Conservation (phyloP, 2,888 invertebrate species). For the Heliconius cydno region DNA sequence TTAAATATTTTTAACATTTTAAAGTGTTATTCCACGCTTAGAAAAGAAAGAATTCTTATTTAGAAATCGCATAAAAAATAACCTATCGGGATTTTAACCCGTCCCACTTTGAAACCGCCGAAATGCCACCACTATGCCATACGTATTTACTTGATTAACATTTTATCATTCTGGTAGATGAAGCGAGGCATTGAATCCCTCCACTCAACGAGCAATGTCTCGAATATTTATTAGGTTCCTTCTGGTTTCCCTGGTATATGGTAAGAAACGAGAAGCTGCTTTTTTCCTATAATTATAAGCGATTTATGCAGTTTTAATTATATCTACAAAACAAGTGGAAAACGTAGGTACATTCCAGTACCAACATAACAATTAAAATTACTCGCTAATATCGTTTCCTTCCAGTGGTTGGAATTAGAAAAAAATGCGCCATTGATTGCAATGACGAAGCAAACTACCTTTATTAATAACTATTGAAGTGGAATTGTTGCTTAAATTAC, state of each 20-base stretch:
- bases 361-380: conserved; percentile 34
- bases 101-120: too few relatives aligned
- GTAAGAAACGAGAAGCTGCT: not conserved
- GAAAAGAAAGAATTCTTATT: too few relatives aligned
- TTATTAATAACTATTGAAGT: conserved; percentile 7
- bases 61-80: too few relatives aligned
- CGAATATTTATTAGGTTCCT: not conserved
- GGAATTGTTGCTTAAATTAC: conserved; percentile 6
- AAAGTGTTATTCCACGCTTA: too few relatives aligned
- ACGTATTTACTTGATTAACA: too few relatives aligned
- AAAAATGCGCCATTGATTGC: conserved; percentile 32
- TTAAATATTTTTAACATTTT: too few relatives aligned
- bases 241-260: not conserved
- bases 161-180: too few relatives aligned
- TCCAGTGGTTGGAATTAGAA: conserved; percentile 12
- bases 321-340: conserved; percentile 24
- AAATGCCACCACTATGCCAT: too few relatives aligned
- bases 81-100: too few relatives aligned
- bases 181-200: too few relatives aligned
- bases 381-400: conserved; percentile 20
- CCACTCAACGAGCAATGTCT: too few relatives aligned
- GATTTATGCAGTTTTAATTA: not conserved
- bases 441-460: conserved; percentile 4
- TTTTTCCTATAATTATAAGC: not conserved
- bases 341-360: conserved; percentile 18